Base-by-base conservation (phyloP, 2,888 invertebrate species). In the Diaprepes abbreviatus region DNA sequence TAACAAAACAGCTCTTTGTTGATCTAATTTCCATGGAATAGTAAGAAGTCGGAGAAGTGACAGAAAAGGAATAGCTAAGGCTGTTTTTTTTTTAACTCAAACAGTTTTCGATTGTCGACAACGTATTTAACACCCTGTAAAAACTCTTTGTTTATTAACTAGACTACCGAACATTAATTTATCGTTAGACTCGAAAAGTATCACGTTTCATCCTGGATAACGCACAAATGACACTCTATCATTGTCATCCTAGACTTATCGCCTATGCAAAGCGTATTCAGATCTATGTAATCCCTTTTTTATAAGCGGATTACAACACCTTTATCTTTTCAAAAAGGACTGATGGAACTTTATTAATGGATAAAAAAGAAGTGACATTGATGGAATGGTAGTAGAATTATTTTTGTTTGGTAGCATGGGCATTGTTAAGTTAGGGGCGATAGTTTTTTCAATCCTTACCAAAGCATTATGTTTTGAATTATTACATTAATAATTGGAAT, bases 281-380 rank as follows among this genome's bases (percentile, higher is more conserved):
- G 59, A 66, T 66, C 33, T 40, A 43, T 55, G 64, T 64, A 64
- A 64, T 64, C 66, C 58, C 58, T 66, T 66, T 66, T 65, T 65
- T 65, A 28, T 66, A 31, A 21, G 28, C 17, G 66, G 66, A 66
- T 66, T 66, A 66, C 66, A 58, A 58, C 58, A 60, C 66, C 60
- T 36, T 58, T 58, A 36, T 58, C 58, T 58, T 65, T 48, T 57
- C 2, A 55, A 35, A 55, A 55, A 36, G 38, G 57, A 14, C 57
- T 28, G 57, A 57, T 50, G 57, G 31, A 58, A 66, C 48, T 50
- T 66, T 52, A 66, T 60, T 59, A 66, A 66, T 66, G 66, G 54
- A 5, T 48, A 52, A 66, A 59, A 52, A 59, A 28, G 7, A 24
- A n/a, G 16, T 65, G 66, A 66, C 66, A 54, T 12, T 66, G 66